Evolutionary conservation across 35 echinoderm and acorn worm species (phyloP).

Genomic region (Eucidaris tribuloides): DNA sequence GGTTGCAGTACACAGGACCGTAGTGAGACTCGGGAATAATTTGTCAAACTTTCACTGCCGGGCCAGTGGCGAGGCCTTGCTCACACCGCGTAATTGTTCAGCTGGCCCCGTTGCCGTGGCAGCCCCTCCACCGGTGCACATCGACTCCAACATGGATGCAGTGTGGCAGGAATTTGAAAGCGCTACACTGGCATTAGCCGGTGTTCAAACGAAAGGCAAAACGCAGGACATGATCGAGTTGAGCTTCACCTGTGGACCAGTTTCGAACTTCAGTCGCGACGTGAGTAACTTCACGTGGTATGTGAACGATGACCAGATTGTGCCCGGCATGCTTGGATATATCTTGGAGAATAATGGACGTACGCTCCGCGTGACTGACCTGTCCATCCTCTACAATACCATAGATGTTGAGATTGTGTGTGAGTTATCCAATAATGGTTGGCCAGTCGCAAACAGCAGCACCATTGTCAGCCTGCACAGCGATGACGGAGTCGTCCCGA

Average conservation of each 20-base stretch:
- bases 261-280: conserved; percentile 3
- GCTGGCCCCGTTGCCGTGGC: conserved; percentile 31
- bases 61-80: conserved; percentile 14
- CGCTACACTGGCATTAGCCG: background rate
- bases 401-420: conserved; percentile 14
- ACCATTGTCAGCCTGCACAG: background rate
- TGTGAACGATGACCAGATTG: conserved; percentile 14
- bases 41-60: conserved; percentile 8
- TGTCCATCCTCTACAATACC: background rate
- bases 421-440: conserved; percentile 14
- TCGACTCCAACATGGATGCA: background rate
- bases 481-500: background rate
- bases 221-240: conserved; percentile 15
- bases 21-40: background rate
- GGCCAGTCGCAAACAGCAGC: conserved; percentile 1
- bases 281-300: conserved; percentile 53
- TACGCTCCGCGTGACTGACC: conserved; percentile 28
- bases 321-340: conserved; percentile 1
- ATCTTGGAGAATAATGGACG: conserved; percentile 11
- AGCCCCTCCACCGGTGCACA: conserved; percentile 22
- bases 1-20: background rate
- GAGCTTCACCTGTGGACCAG: conserved; percentile 28
- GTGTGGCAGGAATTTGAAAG: conserved; percentile 5
- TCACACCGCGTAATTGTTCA: conserved; percentile 18
- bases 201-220: background rate